Conservation (phyloP, 2,113 vertebrate genomes). For the Phylloscopus whistleri region DNA sequence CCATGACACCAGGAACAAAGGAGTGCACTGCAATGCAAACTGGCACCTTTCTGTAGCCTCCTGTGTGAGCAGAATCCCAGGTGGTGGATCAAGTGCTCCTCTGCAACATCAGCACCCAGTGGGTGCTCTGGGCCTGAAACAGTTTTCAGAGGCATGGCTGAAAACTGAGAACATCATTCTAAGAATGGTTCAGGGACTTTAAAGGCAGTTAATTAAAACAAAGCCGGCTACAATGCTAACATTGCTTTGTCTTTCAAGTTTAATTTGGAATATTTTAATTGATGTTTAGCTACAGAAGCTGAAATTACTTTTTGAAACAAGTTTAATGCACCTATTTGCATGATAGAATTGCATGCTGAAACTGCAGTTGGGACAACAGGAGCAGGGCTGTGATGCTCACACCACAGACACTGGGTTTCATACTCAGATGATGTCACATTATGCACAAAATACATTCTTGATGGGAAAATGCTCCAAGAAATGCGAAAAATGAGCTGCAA, state of each 20-base stretch:
- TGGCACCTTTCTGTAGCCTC: not conserved
- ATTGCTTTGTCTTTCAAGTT: not conserved
- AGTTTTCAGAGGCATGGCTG: not conserved
- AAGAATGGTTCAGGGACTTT: not conserved
- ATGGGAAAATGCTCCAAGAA: not conserved
- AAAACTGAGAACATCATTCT: not conserved
- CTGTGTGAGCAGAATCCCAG: not conserved
- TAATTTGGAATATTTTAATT: not conserved
- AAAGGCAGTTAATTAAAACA: not conserved
- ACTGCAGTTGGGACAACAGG: not conserved
- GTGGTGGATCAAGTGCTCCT: rapidly evolving
- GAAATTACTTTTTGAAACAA: not conserved
- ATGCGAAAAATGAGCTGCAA: not conserved
- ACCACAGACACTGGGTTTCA: not conserved
- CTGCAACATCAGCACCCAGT: not conserved
- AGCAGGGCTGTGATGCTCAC: not conserved
- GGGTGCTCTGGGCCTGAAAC: not conserved
- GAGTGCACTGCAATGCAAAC: not conserved
- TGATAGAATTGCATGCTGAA: not conserved
- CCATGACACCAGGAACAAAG: not conserved
- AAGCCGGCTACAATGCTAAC: not conserved
- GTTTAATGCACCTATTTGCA: not conserved
- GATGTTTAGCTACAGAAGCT: not conserved
- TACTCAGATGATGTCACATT: not conserved
- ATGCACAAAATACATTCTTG: not conserved